Base-by-base conservation (phyloP, 2,888 invertebrate species). In the Drosophila acutilabella region DNA sequence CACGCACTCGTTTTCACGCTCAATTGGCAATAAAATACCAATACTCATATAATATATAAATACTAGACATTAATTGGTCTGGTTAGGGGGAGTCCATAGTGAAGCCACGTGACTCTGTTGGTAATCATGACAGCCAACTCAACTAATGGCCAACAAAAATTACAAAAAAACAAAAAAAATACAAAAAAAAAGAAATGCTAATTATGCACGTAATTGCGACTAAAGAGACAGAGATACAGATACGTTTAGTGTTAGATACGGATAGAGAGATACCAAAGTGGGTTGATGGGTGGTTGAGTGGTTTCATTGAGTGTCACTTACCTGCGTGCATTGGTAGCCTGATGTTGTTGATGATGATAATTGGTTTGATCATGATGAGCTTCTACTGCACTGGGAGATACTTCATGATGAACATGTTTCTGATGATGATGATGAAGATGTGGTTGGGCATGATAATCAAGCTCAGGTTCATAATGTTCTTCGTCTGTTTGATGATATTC, bases 321-420 rank as follows among this genome's bases (percentile, higher is more conserved):
- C 90, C 90, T 90, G 71, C 88, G 88, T 53, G 91, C 83, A 78
- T 85, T 88, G 58, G 81, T 88, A 69, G 89, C 78, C 71, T 88
- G 88, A 41, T 83, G 57, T 53, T 62, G 74, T 69, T 88, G 88
- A 41, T 83, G 57, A 56, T 62, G 74, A 65, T 75, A 67, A 65
- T 74, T 69, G 64, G 61, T 44, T 64, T 60, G 20, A n/a, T 61
- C 45, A 36, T 62, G 50, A 54, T 57, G 73, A 64, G 64, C 74
- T 56, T 81, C 78, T 70, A 75, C 70, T 50, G 68, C 45, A 16
- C 59, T 62, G 57, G 68, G 57, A 30, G 70, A 59, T 52, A 50
- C 47, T 16, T 73, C 72, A 44, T 68, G 23, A 57, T 64, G 38
- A n/a, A 8, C 8, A 30, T 30, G 30, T 8, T 30, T 48, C 53